Percentiles rank a stretch among this genome's conserved stretches.
Evolutionary conservation across 2,888 invertebrate genomes (phyloP).

Genomic region (Tachystola acroxantha): DNA sequence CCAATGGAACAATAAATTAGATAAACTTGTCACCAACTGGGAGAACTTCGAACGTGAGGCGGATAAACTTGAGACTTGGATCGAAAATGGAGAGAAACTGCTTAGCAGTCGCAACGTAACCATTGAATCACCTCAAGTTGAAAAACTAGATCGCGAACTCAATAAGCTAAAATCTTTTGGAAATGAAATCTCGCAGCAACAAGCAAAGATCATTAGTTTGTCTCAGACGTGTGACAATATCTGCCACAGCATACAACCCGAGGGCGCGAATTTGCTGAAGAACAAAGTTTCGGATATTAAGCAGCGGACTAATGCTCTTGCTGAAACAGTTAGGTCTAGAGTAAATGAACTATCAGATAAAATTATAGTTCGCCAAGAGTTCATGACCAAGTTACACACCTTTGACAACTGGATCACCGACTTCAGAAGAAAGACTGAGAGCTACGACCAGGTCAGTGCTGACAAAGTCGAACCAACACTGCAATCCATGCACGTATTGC

Average conservation of each 20-base stretch:
- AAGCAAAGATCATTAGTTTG: constrained; percentile 87
- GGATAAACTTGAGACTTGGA: constrained; percentile 88
- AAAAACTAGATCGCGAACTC: constrained; percentile 86
- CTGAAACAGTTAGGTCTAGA: constrained; percentile 85
- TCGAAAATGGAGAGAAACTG: constrained; percentile 81
- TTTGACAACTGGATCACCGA: constrained; percentile 90
- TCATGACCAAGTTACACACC: constrained; percentile 86
- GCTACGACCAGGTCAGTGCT: constrained; percentile 88
- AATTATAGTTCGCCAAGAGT: constrained; percentile 89
- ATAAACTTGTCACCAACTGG: constrained; percentile 89
- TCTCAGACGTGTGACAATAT: constrained; percentile 90
- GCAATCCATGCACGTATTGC: constrained; percentile 86
- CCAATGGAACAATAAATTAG: constrained; percentile 87
- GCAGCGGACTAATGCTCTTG: constrained; percentile 83
- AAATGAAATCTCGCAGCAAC: constrained; percentile 91
- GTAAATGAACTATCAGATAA: constrained; percentile 90
- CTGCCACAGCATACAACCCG: constrained; percentile 86
- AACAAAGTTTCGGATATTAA: constrained; percentile 86
- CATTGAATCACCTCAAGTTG: constrained; percentile 83
- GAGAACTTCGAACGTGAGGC: constrained; percentile 88
- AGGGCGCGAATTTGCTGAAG: constrained; percentile 85
- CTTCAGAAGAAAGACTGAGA: constrained; percentile 83
- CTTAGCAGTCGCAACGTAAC: constrained; percentile 78
- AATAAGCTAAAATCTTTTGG: constrained; percentile 88
- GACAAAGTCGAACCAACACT: constrained; percentile 89